Percentiles rank a stretch among this genome's conserved stretches.
phyloP scores from a whole-genome alignment of 2,797 vertebrate species.

The Uromys caudimaculatus region DNA sequence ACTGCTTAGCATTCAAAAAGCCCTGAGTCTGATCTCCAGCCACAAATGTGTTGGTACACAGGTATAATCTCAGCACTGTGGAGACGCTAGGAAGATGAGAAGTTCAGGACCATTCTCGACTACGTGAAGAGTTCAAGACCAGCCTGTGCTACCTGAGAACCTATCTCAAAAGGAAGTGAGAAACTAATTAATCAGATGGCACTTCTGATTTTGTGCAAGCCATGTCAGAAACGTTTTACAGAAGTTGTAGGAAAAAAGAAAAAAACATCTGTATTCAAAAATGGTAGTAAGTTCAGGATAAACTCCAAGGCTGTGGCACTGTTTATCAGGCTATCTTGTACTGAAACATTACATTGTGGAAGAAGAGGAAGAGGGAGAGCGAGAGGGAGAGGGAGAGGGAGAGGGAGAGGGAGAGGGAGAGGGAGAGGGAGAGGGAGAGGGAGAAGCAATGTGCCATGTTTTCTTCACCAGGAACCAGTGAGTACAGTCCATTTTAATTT shows the following conservation, averaged over 20 bases:
- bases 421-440: not conserved
- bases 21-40: not conserved
- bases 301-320: not conserved
- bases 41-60: not conserved
- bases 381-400: no score
- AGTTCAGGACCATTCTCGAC: not conserved
- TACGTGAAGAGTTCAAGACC: not conserved
- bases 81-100: not conserved
- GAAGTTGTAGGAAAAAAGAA: not conserved
- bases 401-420: no score
- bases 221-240: not conserved
- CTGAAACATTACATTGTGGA: not conserved
- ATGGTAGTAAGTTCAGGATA: not conserved
- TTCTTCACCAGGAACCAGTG: conserved; percentile 29
- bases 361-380: no score
- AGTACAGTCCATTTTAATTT: conserved; percentile 40
- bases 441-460: not conserved
- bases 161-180: not conserved
- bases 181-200: not conserved
- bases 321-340: not conserved
- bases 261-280: not conserved
- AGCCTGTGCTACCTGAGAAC: not conserved
- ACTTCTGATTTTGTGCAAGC: not conserved
- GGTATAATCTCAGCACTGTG: not conserved
- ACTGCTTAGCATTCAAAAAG: not conserved